Percentiles rank a stretch among this genome's conserved stretches.
Conservation (phyloP, 1,140 invertebrate genomes). For the Lysiphlebus fabarum region DNA sequence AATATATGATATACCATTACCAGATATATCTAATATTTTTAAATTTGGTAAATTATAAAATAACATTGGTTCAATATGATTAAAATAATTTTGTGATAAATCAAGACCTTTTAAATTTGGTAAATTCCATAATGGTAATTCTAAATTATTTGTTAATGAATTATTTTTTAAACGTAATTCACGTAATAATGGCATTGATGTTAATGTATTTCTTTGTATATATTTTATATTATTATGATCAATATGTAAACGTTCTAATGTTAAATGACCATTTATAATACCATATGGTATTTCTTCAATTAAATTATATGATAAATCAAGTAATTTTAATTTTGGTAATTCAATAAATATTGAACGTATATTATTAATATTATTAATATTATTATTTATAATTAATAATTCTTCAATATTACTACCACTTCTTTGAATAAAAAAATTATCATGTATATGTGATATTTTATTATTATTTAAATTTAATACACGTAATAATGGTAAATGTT, state of each 20-base stretch:
- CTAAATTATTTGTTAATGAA: conserved; percentile 62
- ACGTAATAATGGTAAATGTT: conserved; percentile 70
- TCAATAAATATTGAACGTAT: conserved; percentile 70
- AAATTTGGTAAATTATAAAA: conserved; percentile 74
- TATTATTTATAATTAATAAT: conserved; percentile 71
- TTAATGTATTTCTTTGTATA: conserved; percentile 73
- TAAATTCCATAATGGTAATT: conserved; percentile 75
- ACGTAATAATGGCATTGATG: conserved; percentile 75
- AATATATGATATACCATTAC: conserved; percentile 69
- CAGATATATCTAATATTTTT: conserved; percentile 72
- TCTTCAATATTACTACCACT: conserved; percentile 72
- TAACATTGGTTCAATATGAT: conserved; percentile 66
- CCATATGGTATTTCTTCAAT: conserved; percentile 73
- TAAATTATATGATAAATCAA: conserved; percentile 74
- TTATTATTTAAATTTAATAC: conserved; percentile 77
- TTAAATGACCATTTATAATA: conserved; percentile 71
- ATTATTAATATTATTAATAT: conserved; percentile 70
- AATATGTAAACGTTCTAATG: conserved; percentile 74
- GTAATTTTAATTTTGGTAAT: conserved; percentile 69
- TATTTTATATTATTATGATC: conserved; percentile 73
- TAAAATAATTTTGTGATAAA: conserved; percentile 73
- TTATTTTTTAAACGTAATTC: conserved; percentile 79
- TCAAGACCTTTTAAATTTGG: conserved; percentile 77
- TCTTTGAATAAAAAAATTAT: conserved; percentile 74
- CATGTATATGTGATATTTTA: conserved; percentile 71